A percentile compares a stretch with the other conserved stretches of the same genome.
Conservation (phyloP, 2,113 vertebrate species). For the Cheilinus undulatus region DNA sequence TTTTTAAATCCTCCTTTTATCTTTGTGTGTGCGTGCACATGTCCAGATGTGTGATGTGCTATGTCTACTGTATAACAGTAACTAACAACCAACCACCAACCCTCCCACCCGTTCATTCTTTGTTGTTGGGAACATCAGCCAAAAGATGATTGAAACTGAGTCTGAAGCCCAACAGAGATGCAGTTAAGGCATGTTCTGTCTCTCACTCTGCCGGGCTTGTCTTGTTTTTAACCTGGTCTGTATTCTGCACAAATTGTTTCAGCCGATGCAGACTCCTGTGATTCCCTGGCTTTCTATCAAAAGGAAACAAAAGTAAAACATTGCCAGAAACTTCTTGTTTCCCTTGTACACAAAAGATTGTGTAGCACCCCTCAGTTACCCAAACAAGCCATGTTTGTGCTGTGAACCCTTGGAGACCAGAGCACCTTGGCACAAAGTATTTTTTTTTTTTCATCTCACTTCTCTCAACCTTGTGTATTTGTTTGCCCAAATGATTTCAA, state of each 20-base stretch:
- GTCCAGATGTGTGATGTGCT: conserved; percentile 12
- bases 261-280: conserved; percentile 40
- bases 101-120: conserved; percentile 28
- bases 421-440: conserved; percentile 1
- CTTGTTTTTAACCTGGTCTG: conserved; percentile 31
- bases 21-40: conserved; percentile 20
- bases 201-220: conserved; percentile 21
- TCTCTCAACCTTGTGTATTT: neutral
- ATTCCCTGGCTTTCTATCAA: conserved; percentile 18
- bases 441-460: neutral
- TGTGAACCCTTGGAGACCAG: conserved; percentile 8
- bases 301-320: conserved; percentile 23
- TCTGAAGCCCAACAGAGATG: conserved; percentile 61
- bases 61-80: conserved; percentile 40
- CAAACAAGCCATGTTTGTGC: conserved; percentile 39
- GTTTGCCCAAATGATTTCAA: conserved; percentile 8
- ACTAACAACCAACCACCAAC: conserved; percentile 39
- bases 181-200: conserved; percentile 39
- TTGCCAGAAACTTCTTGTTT: conserved; percentile 27
- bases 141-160: conserved; percentile 37
- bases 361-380: conserved; percentile 12
- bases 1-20: conserved; percentile 56
- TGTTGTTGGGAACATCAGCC: conserved; percentile 47
- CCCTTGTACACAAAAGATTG: conserved; percentile 14
- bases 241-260: conserved; percentile 26